Conservation (phyloP, 2,113 vertebrate genomes). For the Chionodraco myersi region DNA sequence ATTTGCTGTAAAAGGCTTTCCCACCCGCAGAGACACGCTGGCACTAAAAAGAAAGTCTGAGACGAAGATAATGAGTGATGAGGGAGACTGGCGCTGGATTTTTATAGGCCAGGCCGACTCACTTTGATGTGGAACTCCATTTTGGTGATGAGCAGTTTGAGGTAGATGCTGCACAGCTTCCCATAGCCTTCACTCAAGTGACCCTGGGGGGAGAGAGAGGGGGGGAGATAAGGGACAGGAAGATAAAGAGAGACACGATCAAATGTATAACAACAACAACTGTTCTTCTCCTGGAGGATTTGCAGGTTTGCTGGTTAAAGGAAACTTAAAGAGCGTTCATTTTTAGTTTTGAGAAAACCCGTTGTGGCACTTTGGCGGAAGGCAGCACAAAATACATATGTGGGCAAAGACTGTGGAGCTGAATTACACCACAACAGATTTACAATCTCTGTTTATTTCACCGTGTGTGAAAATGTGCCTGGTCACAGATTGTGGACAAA, state of each 20-base stretch:
- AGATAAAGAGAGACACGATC: conserved; percentile 4
- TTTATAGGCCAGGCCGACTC: conserved; percentile 75
- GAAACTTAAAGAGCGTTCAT: background rate
- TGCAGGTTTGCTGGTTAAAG: background rate
- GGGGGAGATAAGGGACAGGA: background rate
- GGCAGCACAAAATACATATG: conserved; percentile 1
- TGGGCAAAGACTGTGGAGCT: background rate
- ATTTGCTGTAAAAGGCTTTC: conserved; percentile 37
- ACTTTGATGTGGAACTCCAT: conserved; percentile 99
- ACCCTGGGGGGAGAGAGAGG: conserved; percentile 81
- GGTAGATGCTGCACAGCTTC: conserved; percentile 97
- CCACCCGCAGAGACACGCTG: conserved; percentile 41
- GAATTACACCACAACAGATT: background rate
- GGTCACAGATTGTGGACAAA: conserved; percentile 23
- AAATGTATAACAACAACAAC: background rate
- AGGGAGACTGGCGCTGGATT: conserved; percentile 54
- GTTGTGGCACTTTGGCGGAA: conserved; percentile 5
- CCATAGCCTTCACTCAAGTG: conserved; percentile 97
- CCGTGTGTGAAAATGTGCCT: background rate
- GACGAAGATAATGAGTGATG: conserved; percentile 60
- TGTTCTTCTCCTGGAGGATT: background rate
- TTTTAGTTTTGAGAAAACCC: conserved; percentile 2
- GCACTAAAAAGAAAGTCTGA: conserved; percentile 65
- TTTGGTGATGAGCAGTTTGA: conserved; percentile 98
- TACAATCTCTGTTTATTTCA: background rate